Percentiles rank a stretch among this genome's conserved stretches.
These are phyloP conservation scores for Pangasius larnaudii DNA, from an alignment of 2,797 vertebrate species.

Conservation along the genomic window DNA sequence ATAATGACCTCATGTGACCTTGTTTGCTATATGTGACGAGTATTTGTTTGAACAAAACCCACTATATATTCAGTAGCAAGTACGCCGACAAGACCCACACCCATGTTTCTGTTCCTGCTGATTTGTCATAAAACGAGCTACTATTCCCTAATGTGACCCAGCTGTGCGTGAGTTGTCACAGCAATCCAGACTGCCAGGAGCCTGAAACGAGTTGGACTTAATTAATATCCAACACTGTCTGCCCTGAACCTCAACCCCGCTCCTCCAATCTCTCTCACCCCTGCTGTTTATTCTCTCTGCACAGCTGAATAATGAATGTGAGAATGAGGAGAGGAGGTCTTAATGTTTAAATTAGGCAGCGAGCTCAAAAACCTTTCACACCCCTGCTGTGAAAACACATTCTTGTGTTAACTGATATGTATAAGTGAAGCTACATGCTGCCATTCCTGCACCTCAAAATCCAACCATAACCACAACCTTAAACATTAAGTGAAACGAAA, in stretches of 20 bases:
- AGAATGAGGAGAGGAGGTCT: conserved; percentile 40
- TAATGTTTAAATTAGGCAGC: conserved; percentile 46
- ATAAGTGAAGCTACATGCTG: conserved; percentile 16
- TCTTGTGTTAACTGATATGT: conserved; percentile 30
- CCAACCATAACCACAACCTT: not conserved
- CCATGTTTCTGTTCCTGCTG: conserved; percentile 25
- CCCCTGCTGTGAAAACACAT: conserved; percentile 40
- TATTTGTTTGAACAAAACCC: conserved; percentile 22
- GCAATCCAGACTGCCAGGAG: conserved; percentile 60
- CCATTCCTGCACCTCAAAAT: conserved; percentile 1
- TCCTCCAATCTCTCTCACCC: conserved; percentile 38
- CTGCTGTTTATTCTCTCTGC: conserved; percentile 46
- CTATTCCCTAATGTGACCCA: conserved; percentile 52
- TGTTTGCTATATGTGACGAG: conserved; percentile 2
- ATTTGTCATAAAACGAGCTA: conserved; percentile 44
- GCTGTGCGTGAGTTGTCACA: conserved; percentile 48
- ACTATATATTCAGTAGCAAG: conserved; percentile 13
- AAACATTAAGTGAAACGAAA: not conserved
- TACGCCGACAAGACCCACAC: not conserved
- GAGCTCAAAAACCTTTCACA: not conserved
- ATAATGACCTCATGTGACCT: not conserved
- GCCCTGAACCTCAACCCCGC: conserved; percentile 47
- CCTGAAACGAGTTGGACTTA: conserved; percentile 55
- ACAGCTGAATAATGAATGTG: conserved; percentile 43
- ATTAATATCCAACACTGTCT: conserved; percentile 56